A percentile compares a stretch with the other conserved stretches of the same genome.
phyloP scores from a whole-genome alignment of 2,113 vertebrate species.

The Siphamia tubifer region DNA sequence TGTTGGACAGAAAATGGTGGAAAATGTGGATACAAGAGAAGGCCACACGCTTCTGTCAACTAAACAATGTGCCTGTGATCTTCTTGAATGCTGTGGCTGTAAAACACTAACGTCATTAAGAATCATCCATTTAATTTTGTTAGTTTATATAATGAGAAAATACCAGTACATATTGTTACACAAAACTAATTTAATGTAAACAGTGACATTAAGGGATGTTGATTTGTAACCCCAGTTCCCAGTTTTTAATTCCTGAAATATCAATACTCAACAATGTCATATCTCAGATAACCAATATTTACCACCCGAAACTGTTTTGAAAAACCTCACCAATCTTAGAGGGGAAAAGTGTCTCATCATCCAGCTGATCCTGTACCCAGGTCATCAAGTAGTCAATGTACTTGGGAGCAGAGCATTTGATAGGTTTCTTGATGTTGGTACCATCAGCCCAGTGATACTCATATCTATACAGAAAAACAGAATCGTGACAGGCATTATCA shows the following conservation, averaged over 20 bases:
- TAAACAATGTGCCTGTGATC: background rate
- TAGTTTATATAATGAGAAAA: no score
- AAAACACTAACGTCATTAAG: no score
- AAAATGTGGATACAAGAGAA: conserved; percentile 11
- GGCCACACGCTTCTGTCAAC: background rate
- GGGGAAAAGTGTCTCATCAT: conserved; percentile 97
- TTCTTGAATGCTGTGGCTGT: background rate
- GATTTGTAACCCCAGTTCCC: no score
- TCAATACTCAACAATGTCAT: no score
- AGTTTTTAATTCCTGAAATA: no score
- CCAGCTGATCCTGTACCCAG: conserved; percentile 98
- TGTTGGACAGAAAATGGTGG: conserved; percentile 40
- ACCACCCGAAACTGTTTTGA: no score
- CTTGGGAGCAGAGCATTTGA: conserved; percentile 96
- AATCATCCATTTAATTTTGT: no score
- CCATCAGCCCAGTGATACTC: conserved; percentile 98
- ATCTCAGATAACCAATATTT: no score
- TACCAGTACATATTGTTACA: no score
- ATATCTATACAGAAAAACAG: conserved; percentile 77
- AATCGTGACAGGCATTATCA: background rate
- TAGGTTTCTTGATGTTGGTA: conserved; percentile 97
- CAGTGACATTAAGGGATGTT: no score
- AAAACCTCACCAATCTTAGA: conserved; percentile 93
- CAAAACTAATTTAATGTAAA: no score
- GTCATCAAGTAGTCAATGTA: conserved; percentile 99